These are phyloP conservation scores for Percopsis transmontana DNA, from an alignment of 2,113 vertebrate species.

Conservation along the genomic window DNA sequence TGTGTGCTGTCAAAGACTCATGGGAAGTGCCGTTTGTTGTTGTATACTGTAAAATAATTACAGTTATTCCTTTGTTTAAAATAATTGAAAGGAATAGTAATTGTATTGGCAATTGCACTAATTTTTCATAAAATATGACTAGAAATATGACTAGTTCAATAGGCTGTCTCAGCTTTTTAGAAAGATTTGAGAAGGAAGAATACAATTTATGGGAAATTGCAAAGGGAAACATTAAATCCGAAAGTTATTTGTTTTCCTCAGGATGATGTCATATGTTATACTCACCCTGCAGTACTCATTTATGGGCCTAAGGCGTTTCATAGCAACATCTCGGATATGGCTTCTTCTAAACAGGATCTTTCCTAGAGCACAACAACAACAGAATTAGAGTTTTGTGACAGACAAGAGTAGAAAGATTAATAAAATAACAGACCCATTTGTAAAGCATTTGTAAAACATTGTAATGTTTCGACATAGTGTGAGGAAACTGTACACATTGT, in stretches of 20 bases:
- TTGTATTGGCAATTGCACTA: too few species aligned
- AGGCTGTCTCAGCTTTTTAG: too few species aligned
- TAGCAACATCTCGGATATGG: conserved; percentile 95
- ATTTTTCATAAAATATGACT: too few species aligned
- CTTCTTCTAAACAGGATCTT: conserved; percentile 97
- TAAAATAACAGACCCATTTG: too few species aligned
- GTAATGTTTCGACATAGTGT: neutral
- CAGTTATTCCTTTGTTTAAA: too few species aligned
- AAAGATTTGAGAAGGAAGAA: neutral
- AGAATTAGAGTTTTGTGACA: conserved; percentile 3
- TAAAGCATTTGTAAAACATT: neutral
- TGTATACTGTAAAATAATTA: too few species aligned
- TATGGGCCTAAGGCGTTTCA: conserved; percentile 94
- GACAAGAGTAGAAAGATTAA: neutral
- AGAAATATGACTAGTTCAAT: too few species aligned
- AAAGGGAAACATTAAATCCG: neutral
- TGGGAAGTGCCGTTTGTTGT: too few species aligned
- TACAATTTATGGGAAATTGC: neutral
- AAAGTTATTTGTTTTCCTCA: neutral
- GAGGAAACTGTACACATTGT: too few species aligned
- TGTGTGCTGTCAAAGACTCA: too few species aligned
- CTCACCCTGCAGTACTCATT: conserved; percentile 98
- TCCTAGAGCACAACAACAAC: conserved; percentile 74
- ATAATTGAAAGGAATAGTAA: too few species aligned
- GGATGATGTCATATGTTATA: neutral